Conservation (phyloP, 2,797 vertebrate genomes). For the Eutrigla gurnardus region DNA sequence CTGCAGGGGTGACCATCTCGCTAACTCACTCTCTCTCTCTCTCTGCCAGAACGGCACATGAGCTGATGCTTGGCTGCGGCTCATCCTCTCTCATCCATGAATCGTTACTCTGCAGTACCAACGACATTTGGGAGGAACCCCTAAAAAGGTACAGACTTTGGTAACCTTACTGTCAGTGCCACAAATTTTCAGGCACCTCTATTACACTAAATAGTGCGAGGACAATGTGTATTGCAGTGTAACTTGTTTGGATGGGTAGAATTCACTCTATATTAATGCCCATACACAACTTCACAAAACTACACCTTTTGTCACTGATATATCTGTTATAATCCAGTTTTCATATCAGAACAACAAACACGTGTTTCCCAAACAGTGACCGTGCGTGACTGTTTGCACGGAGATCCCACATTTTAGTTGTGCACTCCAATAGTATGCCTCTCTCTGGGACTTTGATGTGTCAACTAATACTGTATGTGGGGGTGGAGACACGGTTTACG, state of each 20-base stretch:
- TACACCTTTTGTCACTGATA: slow-evolving; percentile 7
- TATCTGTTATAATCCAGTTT: slow-evolving; percentile 15
- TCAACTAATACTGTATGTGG: slow-evolving; percentile 47
- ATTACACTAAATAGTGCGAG: neutral
- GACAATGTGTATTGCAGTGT: neutral
- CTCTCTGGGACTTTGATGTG: slow-evolving; percentile 49
- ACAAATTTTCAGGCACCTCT: neutral
- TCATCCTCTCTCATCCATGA: too few species aligned
- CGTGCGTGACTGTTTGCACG: neutral
- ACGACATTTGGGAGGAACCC: too few species aligned
- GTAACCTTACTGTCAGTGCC: neutral
- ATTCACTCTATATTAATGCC: slow-evolving; percentile 6
- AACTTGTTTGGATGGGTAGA: slow-evolving; percentile 7
- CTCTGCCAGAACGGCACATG: too few species aligned
- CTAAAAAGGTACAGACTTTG: too few species aligned
- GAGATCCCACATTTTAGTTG: slow-evolving; percentile 7
- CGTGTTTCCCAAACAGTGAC: slow-evolving; percentile 5
- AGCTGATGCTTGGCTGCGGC: too few species aligned
- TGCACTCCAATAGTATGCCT: slow-evolving; percentile 20
- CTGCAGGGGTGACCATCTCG: too few species aligned
- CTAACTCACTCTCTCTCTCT: too few species aligned
- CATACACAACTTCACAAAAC: slow-evolving; percentile 11
- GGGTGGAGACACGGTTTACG: slow-evolving; percentile 43
- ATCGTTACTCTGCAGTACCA: too few species aligned
- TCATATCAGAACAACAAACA: slow-evolving; percentile 24